phyloP scores from a whole-genome alignment of 2,888 invertebrate species.

The Euzetes globulus region DNA sequence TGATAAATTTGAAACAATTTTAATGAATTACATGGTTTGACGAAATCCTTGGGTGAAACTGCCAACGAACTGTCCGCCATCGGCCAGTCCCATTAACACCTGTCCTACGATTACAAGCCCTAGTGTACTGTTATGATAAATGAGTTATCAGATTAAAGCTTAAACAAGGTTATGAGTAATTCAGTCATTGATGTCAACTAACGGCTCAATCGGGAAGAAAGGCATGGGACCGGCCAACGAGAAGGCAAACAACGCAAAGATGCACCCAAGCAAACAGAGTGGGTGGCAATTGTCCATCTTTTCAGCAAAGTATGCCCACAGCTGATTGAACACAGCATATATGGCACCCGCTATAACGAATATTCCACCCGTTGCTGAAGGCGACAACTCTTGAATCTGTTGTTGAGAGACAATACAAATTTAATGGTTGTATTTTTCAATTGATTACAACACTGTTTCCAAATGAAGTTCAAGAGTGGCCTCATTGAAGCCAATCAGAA shows the following conservation, averaged over 20 bases:
- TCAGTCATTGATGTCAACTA: background rate
- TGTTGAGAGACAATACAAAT: background rate
- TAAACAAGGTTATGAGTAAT: too few relatives aligned
- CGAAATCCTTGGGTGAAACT: slow-evolving; percentile 4
- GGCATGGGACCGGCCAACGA: background rate
- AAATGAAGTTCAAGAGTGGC: slow-evolving; percentile 25
- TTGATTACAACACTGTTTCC: background rate
- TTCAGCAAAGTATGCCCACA: background rate
- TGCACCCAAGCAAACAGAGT: background rate
- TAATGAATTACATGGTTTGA: background rate
- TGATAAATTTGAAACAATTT: background rate
- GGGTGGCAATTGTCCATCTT: background rate
- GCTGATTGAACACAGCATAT: background rate
- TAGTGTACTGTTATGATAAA: background rate
- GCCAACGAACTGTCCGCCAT: slow-evolving; percentile 4
- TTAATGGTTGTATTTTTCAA: too few relatives aligned
- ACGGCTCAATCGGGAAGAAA: slow-evolving; percentile 2
- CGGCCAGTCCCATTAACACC: background rate
- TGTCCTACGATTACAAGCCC: background rate
- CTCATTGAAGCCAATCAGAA: slow-evolving; percentile 31
- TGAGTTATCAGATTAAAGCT: too few relatives aligned
- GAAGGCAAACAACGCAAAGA: background rate
- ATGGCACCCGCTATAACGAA: slow-evolving; percentile 8
- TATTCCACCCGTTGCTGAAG: background rate
- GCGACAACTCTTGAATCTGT: background rate